phyloP scores from a whole-genome alignment of 2,797 vertebrate species.

The Acanthis flammea region DNA sequence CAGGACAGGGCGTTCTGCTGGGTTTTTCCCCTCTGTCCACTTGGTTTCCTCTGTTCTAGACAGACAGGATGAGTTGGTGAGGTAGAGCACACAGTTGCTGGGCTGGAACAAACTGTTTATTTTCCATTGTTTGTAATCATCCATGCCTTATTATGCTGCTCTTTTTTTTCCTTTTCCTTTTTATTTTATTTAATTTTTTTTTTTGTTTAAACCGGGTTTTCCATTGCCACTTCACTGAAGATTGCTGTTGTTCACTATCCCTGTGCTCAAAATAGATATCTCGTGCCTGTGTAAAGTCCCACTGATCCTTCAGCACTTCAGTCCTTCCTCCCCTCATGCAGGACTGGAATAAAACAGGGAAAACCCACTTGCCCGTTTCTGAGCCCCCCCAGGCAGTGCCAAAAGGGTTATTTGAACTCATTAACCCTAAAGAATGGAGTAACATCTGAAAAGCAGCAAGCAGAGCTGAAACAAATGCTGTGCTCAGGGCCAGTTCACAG shows the following conservation, averaged over 20 bases:
- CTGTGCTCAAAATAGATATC: not conserved
- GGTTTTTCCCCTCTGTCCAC: not conserved
- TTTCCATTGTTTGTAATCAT: conserved; percentile 55
- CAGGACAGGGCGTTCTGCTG: conserved; percentile 27
- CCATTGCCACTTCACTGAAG: not conserved
- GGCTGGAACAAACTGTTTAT: conserved; percentile 53
- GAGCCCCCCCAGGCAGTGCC: not conserved
- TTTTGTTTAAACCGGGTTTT: not conserved
- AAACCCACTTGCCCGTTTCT: not conserved
- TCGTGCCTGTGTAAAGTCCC: not conserved
- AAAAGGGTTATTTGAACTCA: not conserved
- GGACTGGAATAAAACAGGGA: not conserved
- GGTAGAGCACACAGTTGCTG: conserved; percentile 28
- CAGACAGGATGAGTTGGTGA: conserved; percentile 59
- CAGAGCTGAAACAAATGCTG: not conserved
- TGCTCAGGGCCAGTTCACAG: not conserved
- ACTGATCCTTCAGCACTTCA: not conserved
- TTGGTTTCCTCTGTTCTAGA: conserved; percentile 52
- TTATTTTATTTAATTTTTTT: not conserved
- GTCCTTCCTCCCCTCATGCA: not conserved
- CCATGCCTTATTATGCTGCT: not conserved
- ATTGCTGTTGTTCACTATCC: not conserved
- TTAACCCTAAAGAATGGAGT: not conserved
- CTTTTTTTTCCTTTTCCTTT: not conserved
- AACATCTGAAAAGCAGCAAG: not conserved